Conservation (phyloP, 2,797 vertebrate species). For the Fratercula arctica region DNA sequence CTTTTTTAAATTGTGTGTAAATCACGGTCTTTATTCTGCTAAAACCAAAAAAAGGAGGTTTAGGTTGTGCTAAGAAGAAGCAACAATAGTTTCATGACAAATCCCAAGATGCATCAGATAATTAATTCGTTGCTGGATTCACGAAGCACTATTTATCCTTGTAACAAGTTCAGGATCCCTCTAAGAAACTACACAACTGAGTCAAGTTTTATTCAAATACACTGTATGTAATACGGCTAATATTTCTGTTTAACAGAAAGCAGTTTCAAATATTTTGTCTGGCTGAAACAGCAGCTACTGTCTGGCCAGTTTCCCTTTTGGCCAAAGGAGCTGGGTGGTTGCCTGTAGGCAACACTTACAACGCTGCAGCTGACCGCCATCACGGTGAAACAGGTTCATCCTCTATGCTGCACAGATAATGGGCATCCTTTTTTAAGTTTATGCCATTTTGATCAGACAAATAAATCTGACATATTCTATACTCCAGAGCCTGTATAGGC, state of each 20-base stretch:
- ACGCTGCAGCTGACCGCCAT: fast-evolving
- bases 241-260: not conserved
- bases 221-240: not conserved
- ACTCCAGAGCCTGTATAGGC: not conserved
- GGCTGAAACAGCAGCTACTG: not conserved
- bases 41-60: not conserved
- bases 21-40: not conserved
- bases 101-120: not conserved
- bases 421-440: not conserved
- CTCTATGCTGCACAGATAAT: not conserved
- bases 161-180: not conserved
- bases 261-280: not conserved
- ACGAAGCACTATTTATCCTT: not conserved
- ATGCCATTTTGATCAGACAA: not conserved
- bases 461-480: not conserved
- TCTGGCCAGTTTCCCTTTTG: not conserved
- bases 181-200: not conserved
- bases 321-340: not conserved
- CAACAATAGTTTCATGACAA: not conserved
- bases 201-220: not conserved
- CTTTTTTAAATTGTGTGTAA: not conserved
- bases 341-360: fast-evolving
- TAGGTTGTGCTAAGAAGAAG: not conserved
- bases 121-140: not conserved
- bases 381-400: not conserved